phyloP scores from a whole-genome alignment of 2,888 invertebrate genomes.

The Melanophora roralis region DNA sequence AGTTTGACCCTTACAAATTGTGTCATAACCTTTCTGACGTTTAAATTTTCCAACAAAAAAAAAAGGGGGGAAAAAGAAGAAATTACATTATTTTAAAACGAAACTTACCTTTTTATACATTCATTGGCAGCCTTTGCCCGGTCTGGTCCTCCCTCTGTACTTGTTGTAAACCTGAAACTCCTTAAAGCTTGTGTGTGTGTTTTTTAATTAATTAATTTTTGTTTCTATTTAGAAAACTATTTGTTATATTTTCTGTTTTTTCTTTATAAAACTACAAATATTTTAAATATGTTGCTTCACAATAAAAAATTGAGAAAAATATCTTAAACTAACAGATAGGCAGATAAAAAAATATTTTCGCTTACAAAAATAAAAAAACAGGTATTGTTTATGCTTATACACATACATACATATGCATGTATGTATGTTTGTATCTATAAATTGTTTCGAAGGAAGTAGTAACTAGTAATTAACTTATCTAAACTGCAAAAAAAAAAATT shows the following conservation, averaged over 20 bases:
- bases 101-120: too few species aligned
- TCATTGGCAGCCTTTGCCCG: too few species aligned
- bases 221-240: conserved; percentile 45
- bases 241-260: conserved; percentile 18
- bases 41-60: too few species aligned
- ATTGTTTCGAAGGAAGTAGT: not conserved
- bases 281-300: conserved; percentile 39
- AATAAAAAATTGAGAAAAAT: conserved; percentile 11
- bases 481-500: conserved; percentile 9
- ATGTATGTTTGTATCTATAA: too few species aligned
- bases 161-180: conserved; percentile 18
- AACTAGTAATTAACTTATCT: conserved; percentile 19
- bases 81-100: too few species aligned
- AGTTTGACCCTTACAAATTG: too few species aligned
- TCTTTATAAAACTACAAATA: conserved; percentile 47
- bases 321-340: conserved; percentile 35
- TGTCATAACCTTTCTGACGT: too few species aligned
- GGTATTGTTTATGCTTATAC: not conserved
- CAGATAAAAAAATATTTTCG: not conserved
- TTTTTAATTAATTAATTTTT: not conserved
- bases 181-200: not conserved
- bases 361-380: conserved; percentile 1
- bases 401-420: too few species aligned
- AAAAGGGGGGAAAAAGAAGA: too few species aligned
- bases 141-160: too few species aligned